Conservation (phyloP, 2,113 vertebrate genomes). For the Campylorhamphus procurvoides region DNA sequence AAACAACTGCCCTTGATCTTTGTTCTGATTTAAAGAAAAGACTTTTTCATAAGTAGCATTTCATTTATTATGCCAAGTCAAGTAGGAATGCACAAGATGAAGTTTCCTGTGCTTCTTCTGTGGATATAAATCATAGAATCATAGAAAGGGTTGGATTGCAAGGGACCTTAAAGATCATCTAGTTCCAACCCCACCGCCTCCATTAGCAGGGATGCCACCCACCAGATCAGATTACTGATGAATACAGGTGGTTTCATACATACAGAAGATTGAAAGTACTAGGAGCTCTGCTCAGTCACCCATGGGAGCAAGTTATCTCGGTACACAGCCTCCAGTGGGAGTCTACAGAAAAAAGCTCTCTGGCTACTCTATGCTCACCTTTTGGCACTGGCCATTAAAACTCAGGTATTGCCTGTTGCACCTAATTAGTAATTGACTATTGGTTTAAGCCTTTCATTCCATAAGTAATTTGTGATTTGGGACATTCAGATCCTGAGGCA, state of each 20-base stretch:
- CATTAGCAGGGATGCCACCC: background rate
- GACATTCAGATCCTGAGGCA: background rate
- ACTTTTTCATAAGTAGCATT: background rate
- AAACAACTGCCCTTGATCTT: background rate
- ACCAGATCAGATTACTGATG: background rate
- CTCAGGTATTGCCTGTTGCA: fast-evolving
- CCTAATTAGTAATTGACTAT: background rate
- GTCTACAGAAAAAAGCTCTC: background rate
- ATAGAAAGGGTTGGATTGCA: background rate
- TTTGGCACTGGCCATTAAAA: background rate
- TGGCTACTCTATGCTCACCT: background rate
- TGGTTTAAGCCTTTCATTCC: background rate
- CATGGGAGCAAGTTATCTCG: background rate
- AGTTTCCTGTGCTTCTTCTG: background rate
- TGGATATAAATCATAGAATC: background rate
- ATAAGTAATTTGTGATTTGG: background rate
- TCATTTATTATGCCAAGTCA: background rate
- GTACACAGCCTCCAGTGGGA: background rate
- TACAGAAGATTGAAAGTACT: background rate
- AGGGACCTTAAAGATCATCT: background rate
- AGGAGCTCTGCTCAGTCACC: background rate
- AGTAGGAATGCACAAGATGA: background rate
- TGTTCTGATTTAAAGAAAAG: background rate
- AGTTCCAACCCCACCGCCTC: background rate
- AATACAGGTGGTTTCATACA: background rate